Evolutionary conservation across 1,140 invertebrate genomes (phyloP), one percentile per base, ranked within the genome.

Genomic region (Maniola jurtina): DNA sequence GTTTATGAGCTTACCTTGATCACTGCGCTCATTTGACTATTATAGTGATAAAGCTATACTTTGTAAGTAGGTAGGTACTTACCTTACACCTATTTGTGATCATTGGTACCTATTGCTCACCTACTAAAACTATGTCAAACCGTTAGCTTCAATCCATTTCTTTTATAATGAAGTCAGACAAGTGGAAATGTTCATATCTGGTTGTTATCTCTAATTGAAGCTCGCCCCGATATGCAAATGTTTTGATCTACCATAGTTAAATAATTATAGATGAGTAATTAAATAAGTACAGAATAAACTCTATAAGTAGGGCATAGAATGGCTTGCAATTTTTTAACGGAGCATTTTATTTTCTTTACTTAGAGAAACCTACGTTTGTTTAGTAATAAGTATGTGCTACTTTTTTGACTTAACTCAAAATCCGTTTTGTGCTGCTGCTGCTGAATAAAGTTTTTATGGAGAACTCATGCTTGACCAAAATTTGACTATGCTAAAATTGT

Each of bases 1-100:
- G 58, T 75, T 72, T 72, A 75, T 66, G 70, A 72, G 57, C 66
- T 56, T 14, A 33, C 52, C 25, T 66, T 45, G 58, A 65, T 70
- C 68, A 60, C 38, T 59, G 34, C 16, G 45, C 70, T 47, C 64
- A 59, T 72, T 66, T 72, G 72, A 58, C 65, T 72, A 67, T 59
- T 25, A 25, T 25, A 25, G 25, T 56, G 65, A 68, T 67, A 48
- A 65, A n/a, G n/a, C 25, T 25, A 4, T 25, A 25, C 25, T 25
- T 25, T 25, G 25, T 25, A 25, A n/a, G n/a, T n/a, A n/a, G 11
- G 40, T 42, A 6, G 6, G 10, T 42, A 11, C 40, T 3, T 11
- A 9, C 10, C 13, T 5, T 45, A 6, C n/a, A n/a, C 38, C 38
- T 45, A 11, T 5, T 11, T 45, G 42, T 45, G 1, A 45, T 45